phyloP scores from a whole-genome alignment of 2,888 invertebrate genomes.

The Itoplectis maculator region DNA sequence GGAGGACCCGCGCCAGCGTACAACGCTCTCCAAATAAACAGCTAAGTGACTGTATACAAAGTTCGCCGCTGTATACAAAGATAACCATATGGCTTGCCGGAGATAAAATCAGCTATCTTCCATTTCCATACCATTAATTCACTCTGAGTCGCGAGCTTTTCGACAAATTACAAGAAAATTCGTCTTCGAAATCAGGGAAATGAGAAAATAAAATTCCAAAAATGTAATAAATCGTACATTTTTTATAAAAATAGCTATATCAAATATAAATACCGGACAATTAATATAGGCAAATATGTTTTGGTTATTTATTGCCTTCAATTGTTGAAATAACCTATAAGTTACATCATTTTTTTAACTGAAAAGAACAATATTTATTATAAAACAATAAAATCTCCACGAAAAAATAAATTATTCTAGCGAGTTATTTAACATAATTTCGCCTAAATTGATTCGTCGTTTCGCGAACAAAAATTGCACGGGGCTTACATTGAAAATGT shows the following conservation, averaged over 20 bases:
- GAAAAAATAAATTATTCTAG: neutral
- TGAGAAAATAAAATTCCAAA: too few relatives aligned
- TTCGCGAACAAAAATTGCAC: neutral
- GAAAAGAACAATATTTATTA: too few relatives aligned
- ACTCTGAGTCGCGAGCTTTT: slow-evolving; percentile 16
- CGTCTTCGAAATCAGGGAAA: neutral
- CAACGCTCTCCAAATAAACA: slow-evolving; percentile 83
- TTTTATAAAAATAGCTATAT: too few relatives aligned
- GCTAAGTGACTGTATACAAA: slow-evolving; percentile 80
- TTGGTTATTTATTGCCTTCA: neutral
- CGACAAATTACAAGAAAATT: neutral
- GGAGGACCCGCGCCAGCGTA: slow-evolving; percentile 75
- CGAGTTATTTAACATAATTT: neutral
- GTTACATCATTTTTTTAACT: too few relatives aligned
- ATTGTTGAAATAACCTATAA: too few relatives aligned
- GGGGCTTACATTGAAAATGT: slow-evolving; percentile 8
- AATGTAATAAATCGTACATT: too few relatives aligned
- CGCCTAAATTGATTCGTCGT: neutral
- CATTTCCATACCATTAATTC: slow-evolving; percentile 53
- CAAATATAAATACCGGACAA: too few relatives aligned
- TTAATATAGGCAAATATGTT: too few relatives aligned
- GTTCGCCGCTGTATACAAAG: slow-evolving; percentile 78
- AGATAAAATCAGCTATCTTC: slow-evolving; percentile 73
- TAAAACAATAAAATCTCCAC: neutral
- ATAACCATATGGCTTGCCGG: slow-evolving; percentile 82